Base-by-base conservation (phyloP, 64 coral and sea anemone species). In the Dendronephthya gigantea region DNA sequence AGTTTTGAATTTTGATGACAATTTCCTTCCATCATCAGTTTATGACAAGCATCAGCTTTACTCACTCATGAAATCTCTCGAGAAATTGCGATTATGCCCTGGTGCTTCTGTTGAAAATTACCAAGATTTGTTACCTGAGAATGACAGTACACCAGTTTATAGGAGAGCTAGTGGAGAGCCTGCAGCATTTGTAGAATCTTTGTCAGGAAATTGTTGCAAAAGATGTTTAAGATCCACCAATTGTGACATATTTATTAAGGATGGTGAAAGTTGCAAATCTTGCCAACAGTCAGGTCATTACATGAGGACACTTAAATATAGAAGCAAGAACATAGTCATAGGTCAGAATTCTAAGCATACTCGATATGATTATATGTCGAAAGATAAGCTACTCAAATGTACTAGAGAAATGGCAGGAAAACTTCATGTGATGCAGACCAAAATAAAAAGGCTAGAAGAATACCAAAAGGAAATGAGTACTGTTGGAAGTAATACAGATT, bases 101-200 rank as follows among this genome's bases (percentile, higher is more conserved):
- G 41, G 41, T 45, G 41, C 11, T 45, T 45, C 41, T 4, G 41
- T 11, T 45, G 41, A 45, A 11, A 45, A 45, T 6, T 45, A 45
- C 41, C 4, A 6, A 45, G 41, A 45, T 45, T 6, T 45, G 4
- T 45, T 45, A 45, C 41, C 41, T 30, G 85, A 92, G 16, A 88
- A 88, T 40, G 85, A 84, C 35, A 19, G 13, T 43, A 86, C 14
- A n/a, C 91, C 87, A 68, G 52, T 92, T 28, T 92, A 81, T n/a
- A 85, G 29, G 38, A 89, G 52, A 49, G 31, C 14, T 35, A 69
- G 81, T 86, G 87, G 87, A 10, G 58, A 81, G 48, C 91, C 91
- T 37, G 84, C 84, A 50, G 91, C 91, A 30, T 92, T 75, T 86
- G 76, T 89, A 7, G 91, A 92, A 82, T 62, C 39, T 1, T 76